Evolutionary conservation across 2,888 invertebrate species (phyloP), one percentile per base, ranked within the genome.

Genomic region (Platyscelio sp.): DNA sequence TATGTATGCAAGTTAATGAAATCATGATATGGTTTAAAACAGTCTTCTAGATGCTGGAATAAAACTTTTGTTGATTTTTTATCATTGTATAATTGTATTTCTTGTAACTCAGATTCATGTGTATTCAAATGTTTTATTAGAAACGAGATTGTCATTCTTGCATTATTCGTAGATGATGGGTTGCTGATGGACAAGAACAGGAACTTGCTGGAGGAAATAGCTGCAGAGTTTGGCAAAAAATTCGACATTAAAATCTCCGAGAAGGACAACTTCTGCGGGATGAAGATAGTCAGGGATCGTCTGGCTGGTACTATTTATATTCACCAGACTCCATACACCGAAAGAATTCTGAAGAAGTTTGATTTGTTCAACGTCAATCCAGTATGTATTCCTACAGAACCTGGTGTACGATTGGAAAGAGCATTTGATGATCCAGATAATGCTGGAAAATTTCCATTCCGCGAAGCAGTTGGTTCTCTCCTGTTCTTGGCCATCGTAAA

Each of bases 1-100:
- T 46, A 67, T 33, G 90, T 90, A 7, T 91, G 90, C 58, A 85
- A 85, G 22, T 72, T 92, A 7, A 75, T 40, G 7, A 89, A 86
- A 56, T 87, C 88, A 13, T 60, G 91, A 24, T 92, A 92, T 84
- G 91, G 91, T 13, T 76, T 92, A 0, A 91, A 90, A 61, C 91
- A 91, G 65, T 87, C 89, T 6, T 86, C 89, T 7, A 77, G 91
- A 56, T 88, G 86, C 27, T 92, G 90, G 91, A 89, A 91, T 56
- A 63, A 68, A 61, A 61, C 58, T 24, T 89, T 90, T 63, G 81
- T 75, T 7, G 33, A 77, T 27, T 89, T 89, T 49, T 54, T 90
- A 9, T 71, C 75, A 5, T 75, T 83, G 26, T 84, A 83, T 58
- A 83, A 86, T 20, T 86, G 89, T 56, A 56, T 82, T 18, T 70